phyloP scores from a whole-genome alignment of 2,113 vertebrate genomes.

The Patagioenas fasciata region DNA sequence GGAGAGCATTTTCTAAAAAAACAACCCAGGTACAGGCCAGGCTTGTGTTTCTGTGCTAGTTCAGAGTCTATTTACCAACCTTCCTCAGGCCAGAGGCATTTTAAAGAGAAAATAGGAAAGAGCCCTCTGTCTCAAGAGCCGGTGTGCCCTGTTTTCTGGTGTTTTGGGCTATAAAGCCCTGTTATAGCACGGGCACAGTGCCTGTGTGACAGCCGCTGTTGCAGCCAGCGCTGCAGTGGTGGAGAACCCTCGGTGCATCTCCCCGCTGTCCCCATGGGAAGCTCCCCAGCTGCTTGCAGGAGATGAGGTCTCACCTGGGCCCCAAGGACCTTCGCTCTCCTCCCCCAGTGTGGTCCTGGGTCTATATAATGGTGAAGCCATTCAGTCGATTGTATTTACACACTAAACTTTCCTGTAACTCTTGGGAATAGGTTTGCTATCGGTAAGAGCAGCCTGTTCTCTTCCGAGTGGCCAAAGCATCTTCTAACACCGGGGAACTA shows the following conservation, averaged over 20 bases:
- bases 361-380: background rate
- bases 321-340: background rate
- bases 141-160: background rate
- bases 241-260: background rate
- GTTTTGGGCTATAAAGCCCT: background rate
- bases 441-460: background rate
- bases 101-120: background rate
- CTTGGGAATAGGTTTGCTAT: background rate
- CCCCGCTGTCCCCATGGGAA: rapidly evolving
- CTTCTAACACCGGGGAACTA: background rate
- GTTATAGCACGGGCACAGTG: background rate
- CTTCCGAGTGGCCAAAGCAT: background rate
- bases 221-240: background rate
- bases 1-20: constrained; percentile 51
- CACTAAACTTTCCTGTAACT: background rate
- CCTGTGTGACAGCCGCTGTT: background rate
- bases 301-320: background rate
- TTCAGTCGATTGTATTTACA: background rate
- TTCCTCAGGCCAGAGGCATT: background rate
- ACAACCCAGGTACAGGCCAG: constrained; percentile 43
- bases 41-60: constrained; percentile 24
- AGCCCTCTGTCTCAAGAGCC: background rate
- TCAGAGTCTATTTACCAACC: background rate
- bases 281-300: background rate
- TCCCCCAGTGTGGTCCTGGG: rapidly evolving